Evolutionary conservation across 2,113 vertebrate species (phyloP).

Genomic region (Prolemur simus): DNA sequence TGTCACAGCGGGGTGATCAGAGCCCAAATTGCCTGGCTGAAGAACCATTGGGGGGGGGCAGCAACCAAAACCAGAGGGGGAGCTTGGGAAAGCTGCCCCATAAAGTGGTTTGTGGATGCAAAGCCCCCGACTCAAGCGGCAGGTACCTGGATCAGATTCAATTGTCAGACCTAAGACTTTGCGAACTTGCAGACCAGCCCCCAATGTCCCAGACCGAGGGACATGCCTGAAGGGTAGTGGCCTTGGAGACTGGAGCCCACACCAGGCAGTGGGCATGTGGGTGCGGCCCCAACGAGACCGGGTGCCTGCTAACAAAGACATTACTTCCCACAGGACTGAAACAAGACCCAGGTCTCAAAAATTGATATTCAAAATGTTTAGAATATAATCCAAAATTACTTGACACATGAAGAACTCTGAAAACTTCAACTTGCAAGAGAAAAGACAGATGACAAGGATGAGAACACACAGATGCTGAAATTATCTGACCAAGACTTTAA

Average conservation of each 20-base stretch:
- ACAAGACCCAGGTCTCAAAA: background rate
- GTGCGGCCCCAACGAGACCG: background rate
- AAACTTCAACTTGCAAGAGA: background rate
- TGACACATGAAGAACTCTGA: background rate
- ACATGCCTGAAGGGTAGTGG: background rate
- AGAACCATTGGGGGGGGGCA: accelerated
- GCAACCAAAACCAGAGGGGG: background rate
- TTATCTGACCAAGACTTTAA: background rate
- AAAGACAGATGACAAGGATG: background rate
- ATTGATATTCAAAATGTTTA: background rate
- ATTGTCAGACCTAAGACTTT: too few relatives aligned
- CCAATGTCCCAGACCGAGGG: accelerated
- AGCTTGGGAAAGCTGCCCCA: too few relatives aligned
- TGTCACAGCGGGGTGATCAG: accelerated
- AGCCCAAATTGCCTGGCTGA: background rate
- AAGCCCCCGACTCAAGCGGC: background rate
- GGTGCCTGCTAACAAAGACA: background rate
- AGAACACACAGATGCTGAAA: background rate
- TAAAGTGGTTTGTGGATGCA: accelerated
- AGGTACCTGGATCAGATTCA: accelerated
- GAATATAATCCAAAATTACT: accelerated
- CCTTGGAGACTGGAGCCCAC: background rate
- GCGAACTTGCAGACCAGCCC: accelerated
- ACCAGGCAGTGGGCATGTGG: accelerated
- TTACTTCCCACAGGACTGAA: accelerated